phyloP scores from a whole-genome alignment of 2,888 invertebrate genomes.

The Plebejus anna region DNA sequence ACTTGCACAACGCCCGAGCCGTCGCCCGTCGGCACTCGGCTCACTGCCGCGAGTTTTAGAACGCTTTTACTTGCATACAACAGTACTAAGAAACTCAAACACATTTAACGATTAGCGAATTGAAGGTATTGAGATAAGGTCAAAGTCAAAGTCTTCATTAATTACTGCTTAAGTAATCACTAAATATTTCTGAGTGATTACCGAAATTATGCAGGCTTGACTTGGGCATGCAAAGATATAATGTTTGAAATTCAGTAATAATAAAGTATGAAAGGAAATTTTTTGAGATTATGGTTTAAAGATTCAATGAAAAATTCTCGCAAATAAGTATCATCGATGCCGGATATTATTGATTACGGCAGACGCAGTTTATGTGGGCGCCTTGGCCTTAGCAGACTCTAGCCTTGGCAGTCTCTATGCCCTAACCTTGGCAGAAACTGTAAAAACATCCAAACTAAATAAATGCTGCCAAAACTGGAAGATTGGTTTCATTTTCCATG shows the following conservation, averaged over 20 bases:
- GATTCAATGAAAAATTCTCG: too few relatives aligned
- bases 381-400: slow-evolving; percentile 23
- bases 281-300: too few relatives aligned
- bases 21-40: neutral
- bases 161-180: too few relatives aligned
- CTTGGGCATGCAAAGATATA: too few relatives aligned
- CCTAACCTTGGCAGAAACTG: slow-evolving; percentile 7
- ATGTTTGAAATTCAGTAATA: too few relatives aligned
- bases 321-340: neutral
- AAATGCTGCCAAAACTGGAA: slow-evolving; percentile 23
- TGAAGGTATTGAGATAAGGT: too few relatives aligned
- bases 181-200: neutral
- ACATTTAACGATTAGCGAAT: neutral
- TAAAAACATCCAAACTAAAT: neutral
- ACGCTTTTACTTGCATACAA: neutral
- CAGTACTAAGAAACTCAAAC: neutral
- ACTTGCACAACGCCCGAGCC: slow-evolving; percentile 13
- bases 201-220: neutral
- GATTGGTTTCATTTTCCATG: slow-evolving; percentile 18
- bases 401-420: slow-evolving; percentile 9
- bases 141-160: too few relatives aligned
- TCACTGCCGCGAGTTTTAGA: neutral
- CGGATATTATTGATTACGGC: neutral
- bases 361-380: slow-evolving; percentile 9
- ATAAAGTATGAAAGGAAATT: too few relatives aligned